Conservation (phyloP, 2,797 vertebrate species). For the Oreonectes daqikongensis region DNA sequence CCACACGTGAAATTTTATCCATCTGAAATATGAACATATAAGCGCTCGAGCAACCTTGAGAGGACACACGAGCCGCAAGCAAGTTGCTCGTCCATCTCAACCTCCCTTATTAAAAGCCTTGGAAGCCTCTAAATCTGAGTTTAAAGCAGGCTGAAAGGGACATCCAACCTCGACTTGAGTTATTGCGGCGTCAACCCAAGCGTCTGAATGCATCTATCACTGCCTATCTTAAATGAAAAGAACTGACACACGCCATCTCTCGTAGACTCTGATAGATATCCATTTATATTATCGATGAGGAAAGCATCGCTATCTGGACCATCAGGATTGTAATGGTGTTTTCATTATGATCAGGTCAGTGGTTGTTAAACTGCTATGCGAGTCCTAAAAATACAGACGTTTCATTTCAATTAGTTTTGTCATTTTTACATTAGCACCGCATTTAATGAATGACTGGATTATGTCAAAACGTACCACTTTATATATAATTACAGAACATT, state of each 20-base stretch:
- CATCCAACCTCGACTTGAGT: slow-evolving; percentile 66
- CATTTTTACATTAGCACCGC: neutral
- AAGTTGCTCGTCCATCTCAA: slow-evolving; percentile 38
- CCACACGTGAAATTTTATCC: slow-evolving; percentile 14
- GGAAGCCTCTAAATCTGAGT: slow-evolving; percentile 61
- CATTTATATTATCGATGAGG: slow-evolving; percentile 69
- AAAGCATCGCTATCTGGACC: slow-evolving; percentile 50
- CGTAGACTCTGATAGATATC: slow-evolving; percentile 66
- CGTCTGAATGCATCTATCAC: slow-evolving; percentile 72
- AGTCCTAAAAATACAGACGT: neutral
- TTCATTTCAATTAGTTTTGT: neutral
- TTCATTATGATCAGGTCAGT: neutral
- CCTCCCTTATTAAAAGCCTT: slow-evolving; percentile 54
- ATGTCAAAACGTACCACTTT: neutral
- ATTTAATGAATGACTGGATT: neutral
- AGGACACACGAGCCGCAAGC: slow-evolving; percentile 37
- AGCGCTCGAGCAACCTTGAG: slow-evolving; percentile 29
- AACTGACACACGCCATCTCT: slow-evolving; percentile 65
- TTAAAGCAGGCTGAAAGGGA: slow-evolving; percentile 68
- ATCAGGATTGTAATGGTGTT: neutral
- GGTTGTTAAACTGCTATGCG: neutral
- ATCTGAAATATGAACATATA: slow-evolving; percentile 2
- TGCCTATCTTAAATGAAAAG: slow-evolving; percentile 69
- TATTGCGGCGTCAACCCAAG: slow-evolving; percentile 69
- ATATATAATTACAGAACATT: slow-evolving; percentile 16